phyloP scores from a whole-genome alignment of 2,113 vertebrate genomes.

The Lycaon pictus region DNA sequence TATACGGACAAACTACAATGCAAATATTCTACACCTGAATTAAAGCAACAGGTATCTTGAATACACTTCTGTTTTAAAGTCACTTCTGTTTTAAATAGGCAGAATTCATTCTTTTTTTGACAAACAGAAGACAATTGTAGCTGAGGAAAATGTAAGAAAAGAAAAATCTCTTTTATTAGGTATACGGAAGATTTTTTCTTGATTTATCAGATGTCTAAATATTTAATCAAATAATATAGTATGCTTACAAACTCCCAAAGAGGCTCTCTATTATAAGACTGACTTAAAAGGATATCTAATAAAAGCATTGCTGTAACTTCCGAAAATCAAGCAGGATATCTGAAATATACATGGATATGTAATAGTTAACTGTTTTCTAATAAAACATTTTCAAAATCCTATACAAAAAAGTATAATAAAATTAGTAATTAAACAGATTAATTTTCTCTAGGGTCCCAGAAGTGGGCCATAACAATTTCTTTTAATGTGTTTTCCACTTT shows the following conservation, averaged over 20 bases:
- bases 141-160: slow-evolving; percentile 28
- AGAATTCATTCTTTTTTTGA: slow-evolving; percentile 36
- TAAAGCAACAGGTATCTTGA: slow-evolving; percentile 41
- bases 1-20: not conserved
- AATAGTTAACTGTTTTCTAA: not conserved
- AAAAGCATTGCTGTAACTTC: not conserved
- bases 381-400: slow-evolving; percentile 37
- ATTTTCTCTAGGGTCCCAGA: slow-evolving; percentile 40
- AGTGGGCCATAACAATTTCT: not conserved
- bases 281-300: slow-evolving; percentile 41
- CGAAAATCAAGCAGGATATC: slow-evolving; percentile 34
- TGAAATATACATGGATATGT: not conserved
- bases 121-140: not conserved
- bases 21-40: slow-evolving; percentile 1
- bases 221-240: slow-evolving; percentile 53
- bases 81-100: slow-evolving; percentile 44
- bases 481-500: slow-evolving; percentile 46
- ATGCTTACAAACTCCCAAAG: slow-evolving; percentile 36
- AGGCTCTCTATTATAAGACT: slow-evolving; percentile 26
- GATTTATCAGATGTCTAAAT: slow-evolving; percentile 55
- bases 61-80: not conserved
- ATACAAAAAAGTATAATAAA: slow-evolving; percentile 32
- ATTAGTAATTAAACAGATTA: slow-evolving; percentile 36
- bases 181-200: slow-evolving; percentile 27
- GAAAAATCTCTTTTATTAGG: slow-evolving; percentile 13